Evolutionary conservation across 2,113 vertebrate species (phyloP).

Genomic region (Anolis carolinensis): DNA sequence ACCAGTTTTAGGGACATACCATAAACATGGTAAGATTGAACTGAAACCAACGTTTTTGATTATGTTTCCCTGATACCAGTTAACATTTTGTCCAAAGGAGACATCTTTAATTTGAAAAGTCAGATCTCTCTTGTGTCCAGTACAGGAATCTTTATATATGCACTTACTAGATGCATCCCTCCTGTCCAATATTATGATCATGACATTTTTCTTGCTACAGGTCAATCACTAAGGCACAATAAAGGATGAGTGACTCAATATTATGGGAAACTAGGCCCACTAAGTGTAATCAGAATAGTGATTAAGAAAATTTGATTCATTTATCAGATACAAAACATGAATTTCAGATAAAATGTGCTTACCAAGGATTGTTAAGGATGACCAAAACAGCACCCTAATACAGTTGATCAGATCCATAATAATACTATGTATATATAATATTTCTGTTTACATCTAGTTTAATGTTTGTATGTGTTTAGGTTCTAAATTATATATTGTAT

Average conservation of each 20-base stretch:
- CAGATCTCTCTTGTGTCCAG: not conserved
- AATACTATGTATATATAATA: no score
- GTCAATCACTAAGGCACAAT: not conserved
- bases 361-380: not conserved
- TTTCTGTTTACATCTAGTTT: no score
- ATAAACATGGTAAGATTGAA: not conserved
- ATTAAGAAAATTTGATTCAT: not conserved
- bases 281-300: not conserved
- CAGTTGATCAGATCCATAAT: no score
- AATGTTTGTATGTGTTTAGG: no score
- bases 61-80: not conserved
- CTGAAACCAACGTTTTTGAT: not conserved
- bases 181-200: not conserved
- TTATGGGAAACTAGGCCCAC: not conserved
- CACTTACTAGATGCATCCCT: not conserved
- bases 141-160: slow-evolving; percentile 23
- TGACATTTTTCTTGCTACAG: not conserved
- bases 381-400: not conserved
- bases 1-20: not conserved
- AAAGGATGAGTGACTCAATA: not conserved
- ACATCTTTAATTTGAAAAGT: not conserved
- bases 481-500: no score
- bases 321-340: not conserved
- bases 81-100: not conserved
- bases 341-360: not conserved